Evolutionary conservation across 2,888 invertebrate genomes (phyloP).

Genomic region (Netelia melanura): DNA sequence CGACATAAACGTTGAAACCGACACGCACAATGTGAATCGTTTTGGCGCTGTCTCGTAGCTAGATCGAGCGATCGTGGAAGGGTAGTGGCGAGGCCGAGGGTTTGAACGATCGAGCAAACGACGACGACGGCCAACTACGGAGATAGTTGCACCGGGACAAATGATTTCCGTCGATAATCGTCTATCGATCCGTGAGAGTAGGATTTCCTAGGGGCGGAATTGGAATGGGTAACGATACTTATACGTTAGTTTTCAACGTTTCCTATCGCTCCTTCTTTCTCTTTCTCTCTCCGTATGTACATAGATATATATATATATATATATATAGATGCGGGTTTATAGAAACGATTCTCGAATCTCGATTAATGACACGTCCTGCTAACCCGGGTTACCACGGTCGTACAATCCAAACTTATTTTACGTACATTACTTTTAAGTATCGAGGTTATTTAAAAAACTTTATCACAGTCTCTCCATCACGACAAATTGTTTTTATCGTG

Average conservation of each 20-base stretch:
- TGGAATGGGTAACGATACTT: constrained; percentile 10
- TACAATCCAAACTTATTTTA: constrained; percentile 5
- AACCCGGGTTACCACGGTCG: constrained; percentile 2
- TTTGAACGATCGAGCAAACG: neutral
- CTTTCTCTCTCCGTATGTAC: neutral
- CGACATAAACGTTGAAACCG: constrained; percentile 26
- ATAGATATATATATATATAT: neutral
- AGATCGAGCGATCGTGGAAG: neutral
- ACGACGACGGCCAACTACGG: constrained; percentile 6
- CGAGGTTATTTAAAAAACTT: neutral
- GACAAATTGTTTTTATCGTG: constrained; percentile 3
- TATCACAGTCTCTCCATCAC: neutral
- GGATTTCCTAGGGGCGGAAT: constrained; percentile 1
- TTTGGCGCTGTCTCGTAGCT: constrained; percentile 6
- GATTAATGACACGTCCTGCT: constrained; percentile 26
- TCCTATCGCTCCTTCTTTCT: neutral
- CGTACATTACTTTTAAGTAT: neutral
- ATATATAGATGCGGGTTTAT: neutral
- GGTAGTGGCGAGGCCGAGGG: neutral
- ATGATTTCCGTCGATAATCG: constrained; percentile 59
- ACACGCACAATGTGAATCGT: constrained; percentile 45
- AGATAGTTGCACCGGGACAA: constrained; percentile 48
- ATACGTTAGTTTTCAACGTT: constrained; percentile 10
- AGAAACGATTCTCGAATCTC: constrained; percentile 23
- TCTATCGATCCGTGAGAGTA: constrained; percentile 24